Evolutionary conservation across 2,113 vertebrate species (phyloP), one percentile per base, ranked within the genome.

Genomic region (Hymenochirus boettgeri): DNA sequence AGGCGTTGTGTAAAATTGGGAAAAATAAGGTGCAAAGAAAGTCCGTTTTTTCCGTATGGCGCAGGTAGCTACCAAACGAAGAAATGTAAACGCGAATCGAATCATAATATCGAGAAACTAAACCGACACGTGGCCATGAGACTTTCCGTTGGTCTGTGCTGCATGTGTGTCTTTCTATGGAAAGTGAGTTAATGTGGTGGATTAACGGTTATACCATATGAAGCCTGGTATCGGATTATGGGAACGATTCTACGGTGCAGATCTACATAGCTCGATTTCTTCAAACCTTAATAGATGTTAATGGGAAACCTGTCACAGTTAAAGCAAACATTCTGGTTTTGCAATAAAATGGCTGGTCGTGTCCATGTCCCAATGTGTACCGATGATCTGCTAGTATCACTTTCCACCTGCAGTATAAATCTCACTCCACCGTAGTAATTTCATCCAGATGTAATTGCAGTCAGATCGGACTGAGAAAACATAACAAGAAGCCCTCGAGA

Each of bases 301-400:
- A 53, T 53, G 48, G 42, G 19, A n/a, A n/a, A 50, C 53, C 47
- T 59, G 47, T 53, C 47, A 69, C 52, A 39, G 56, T 47, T 33
- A 45, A 45, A 48, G 52, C 65, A 69, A 69, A 69, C 65, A 69
- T 69, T 69, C 65, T 69, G 65, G 65, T 69, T 69, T 69, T 69
- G 65, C 65, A 69, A 39, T n/a, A 57, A 69, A 69, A 11, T 48
- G 47, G 17, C 60, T 33, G 25, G 46, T 60, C 65, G 53, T 60
- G 58, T 55, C 64, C 59, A 67, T 69, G 65, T 69, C 37, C 37
- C 29, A 24, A 45, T 22, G 27, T 59, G 19, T 60, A 60, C 19
- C 53, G 27, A 26, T 24, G 47, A 69, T 57, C 56, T 42, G 59
- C 31, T 3, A 35, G 53, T 42, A 52, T 53, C 27, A 42, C 5